Conservation (phyloP, 2,113 vertebrate genomes). For the Lagopus leucura region DNA sequence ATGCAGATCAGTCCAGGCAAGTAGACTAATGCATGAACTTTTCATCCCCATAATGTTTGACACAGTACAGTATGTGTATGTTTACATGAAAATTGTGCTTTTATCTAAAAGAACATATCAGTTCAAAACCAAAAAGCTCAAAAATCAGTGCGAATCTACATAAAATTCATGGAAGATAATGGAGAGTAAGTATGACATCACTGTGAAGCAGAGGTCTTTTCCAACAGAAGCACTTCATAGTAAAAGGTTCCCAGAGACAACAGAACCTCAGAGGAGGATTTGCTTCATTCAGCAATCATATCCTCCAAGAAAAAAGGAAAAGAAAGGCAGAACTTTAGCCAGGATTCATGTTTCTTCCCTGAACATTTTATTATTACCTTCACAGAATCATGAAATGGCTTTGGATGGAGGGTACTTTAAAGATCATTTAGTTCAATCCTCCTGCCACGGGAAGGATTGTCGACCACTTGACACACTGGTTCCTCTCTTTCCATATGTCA, state of each 20-base stretch:
- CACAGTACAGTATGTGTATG: not conserved
- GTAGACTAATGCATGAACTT: not conserved
- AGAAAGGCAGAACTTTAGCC: not conserved
- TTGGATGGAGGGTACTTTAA: too few species aligned
- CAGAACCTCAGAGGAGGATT: not conserved
- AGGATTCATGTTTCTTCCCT: not conserved
- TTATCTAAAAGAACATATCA: not conserved
- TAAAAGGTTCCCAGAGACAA: not conserved
- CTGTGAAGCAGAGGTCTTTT: not conserved
- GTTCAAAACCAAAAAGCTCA: not conserved
- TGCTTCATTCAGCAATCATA: not conserved
- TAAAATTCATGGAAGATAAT: too few species aligned
- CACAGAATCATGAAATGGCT: too few species aligned
- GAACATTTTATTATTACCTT: not conserved
- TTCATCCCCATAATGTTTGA: not conserved
- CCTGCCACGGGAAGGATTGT: too few species aligned
- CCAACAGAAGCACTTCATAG: not conserved
- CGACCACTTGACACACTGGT: too few species aligned
- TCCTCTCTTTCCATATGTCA: not conserved
- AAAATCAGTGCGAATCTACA: not conserved
- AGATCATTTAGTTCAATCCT: too few species aligned
- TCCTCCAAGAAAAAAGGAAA: not conserved
- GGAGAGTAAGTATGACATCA: not conserved
- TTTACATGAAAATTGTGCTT: not conserved
- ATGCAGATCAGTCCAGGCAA: not conserved